Evolutionary conservation across 2,888 invertebrate genomes (phyloP), one percentile per base, ranked within the genome.

Genomic region (Chrysolina haemoptera): DNA sequence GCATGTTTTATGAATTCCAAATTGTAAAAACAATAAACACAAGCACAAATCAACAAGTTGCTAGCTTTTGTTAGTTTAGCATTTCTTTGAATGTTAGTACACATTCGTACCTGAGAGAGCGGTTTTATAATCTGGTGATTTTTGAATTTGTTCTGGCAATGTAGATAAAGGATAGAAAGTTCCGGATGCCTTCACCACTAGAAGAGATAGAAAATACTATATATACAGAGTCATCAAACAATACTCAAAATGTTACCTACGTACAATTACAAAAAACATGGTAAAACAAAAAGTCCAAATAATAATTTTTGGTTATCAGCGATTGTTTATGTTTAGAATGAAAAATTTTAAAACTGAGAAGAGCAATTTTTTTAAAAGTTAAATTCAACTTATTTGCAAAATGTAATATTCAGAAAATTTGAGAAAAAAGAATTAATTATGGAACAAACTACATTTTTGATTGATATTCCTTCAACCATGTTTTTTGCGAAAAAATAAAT

Each of bases 141-240:
- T 89, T 83, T 81, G 79, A 88, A 70, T 90, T 89, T 79, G 89
- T 90, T 73, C 90, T 90, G 87, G 87, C 84, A 88, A 90, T 90
- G 86, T 91, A 87, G 85, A 94, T 84, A 95, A 92, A 86, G 96
- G 96, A 90, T 95, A 96, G 90, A 95, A 96, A 88, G 96, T 96
- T 88, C 96, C 96, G 85, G 95, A 93, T 89, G 96, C 95, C 93
- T 96, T 96, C 91, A 96, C 95, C 91, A 96, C 94, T 95, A 93
- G 90, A 93, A 93, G 89, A 82, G 86, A 85, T 82, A 80, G 71
- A 81, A 76, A 77, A 80, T 80, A 79, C 80, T 82, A 80, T 82
- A 81, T 81, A 81, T 78, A 82, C 77, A 79, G 77, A 65, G 55
- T 67, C 35, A 35, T 59, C 63, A 59, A 73, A 73, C 43, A 63